These are phyloP conservation scores for Melangyna quadrimaculata DNA, from an alignment of 2,888 invertebrate species.

Conservation along the genomic window DNA sequence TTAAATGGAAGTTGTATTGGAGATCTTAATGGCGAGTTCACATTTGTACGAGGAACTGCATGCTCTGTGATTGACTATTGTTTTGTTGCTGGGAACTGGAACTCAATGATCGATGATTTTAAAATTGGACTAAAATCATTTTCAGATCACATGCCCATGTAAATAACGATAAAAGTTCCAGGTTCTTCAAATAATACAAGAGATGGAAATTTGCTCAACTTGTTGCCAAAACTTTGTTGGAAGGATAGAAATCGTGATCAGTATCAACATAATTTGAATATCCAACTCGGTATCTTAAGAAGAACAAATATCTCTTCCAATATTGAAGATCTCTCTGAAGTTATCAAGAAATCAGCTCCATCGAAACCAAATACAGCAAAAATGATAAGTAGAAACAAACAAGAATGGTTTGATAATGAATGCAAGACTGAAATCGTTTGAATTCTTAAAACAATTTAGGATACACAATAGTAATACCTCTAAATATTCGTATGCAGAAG, in stretches of 20 bases:
- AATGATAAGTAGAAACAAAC: background rate
- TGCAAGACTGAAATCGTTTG: conserved; percentile 1
- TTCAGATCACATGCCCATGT: conserved; percentile 6
- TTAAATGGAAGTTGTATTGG: conserved; percentile 16
- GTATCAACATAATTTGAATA: background rate
- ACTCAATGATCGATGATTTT: background rate
- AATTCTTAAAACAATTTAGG: background rate
- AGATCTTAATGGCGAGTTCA: background rate
- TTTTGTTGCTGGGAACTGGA: conserved; percentile 13
- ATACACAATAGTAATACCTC: too few relatives aligned
- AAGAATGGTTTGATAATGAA: too few relatives aligned
- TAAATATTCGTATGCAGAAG: too few relatives aligned
- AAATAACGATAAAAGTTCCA: background rate
- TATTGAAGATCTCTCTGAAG: too few relatives aligned
- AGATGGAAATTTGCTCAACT: background rate
- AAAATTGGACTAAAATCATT: background rate
- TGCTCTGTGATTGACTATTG: conserved; percentile 21
- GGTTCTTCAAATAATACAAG: background rate
- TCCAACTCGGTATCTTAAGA: background rate
- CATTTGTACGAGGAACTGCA: conserved; percentile 9
- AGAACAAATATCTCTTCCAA: background rate
- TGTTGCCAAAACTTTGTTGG: background rate
- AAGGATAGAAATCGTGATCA: background rate
- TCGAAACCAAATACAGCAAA: background rate
- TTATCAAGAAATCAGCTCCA: background rate